Evolutionary conservation across 2,797 vertebrate genomes (phyloP).

Genomic region (Notolabrus celidotus): DNA sequence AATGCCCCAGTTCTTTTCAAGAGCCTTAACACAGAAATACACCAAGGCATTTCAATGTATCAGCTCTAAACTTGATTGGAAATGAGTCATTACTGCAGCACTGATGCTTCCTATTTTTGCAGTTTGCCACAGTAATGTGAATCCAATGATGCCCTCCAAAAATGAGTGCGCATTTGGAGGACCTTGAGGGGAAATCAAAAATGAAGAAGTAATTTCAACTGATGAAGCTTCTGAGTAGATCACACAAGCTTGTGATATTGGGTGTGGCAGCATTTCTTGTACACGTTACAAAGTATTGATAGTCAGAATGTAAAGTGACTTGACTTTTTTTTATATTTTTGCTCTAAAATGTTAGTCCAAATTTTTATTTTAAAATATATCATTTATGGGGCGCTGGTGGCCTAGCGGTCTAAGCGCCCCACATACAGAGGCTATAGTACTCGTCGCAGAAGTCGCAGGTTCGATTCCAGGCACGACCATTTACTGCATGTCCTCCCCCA

Average conservation of each 20-base stretch:
- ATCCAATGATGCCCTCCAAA: slow-evolving; percentile 4
- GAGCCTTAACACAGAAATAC: slow-evolving; percentile 10
- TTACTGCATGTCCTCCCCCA: too few species aligned
- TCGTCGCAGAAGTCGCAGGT: too few species aligned
- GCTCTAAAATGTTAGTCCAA: too few species aligned
- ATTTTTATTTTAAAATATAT: too few species aligned
- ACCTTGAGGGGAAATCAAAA: slow-evolving; percentile 34
- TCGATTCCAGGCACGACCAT: too few species aligned
- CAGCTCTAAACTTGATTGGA: slow-evolving; percentile 16
- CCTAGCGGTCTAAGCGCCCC: too few species aligned
- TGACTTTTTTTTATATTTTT: too few species aligned
- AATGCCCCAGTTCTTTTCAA: slow-evolving; percentile 23
- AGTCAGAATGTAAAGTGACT: too few species aligned
- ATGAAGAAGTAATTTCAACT: slow-evolving; percentile 22
- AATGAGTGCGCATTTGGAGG: background rate
- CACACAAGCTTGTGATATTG: slow-evolving; percentile 1
- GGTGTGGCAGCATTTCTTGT: background rate
- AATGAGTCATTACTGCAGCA: slow-evolving; percentile 13
- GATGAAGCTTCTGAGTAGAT: slow-evolving; percentile 9
- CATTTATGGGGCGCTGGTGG: too few species aligned
- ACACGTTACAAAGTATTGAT: slow-evolving; percentile 1
- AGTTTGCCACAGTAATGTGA: slow-evolving; percentile 1
- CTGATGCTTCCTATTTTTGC: slow-evolving; percentile 10
- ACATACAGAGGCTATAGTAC: too few species aligned
- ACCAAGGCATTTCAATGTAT: slow-evolving; percentile 14